Evolutionary conservation across 2,888 invertebrate genomes (phyloP), one percentile per base, ranked within the genome.

Genomic region (Yponomeuta malinellus): DNA sequence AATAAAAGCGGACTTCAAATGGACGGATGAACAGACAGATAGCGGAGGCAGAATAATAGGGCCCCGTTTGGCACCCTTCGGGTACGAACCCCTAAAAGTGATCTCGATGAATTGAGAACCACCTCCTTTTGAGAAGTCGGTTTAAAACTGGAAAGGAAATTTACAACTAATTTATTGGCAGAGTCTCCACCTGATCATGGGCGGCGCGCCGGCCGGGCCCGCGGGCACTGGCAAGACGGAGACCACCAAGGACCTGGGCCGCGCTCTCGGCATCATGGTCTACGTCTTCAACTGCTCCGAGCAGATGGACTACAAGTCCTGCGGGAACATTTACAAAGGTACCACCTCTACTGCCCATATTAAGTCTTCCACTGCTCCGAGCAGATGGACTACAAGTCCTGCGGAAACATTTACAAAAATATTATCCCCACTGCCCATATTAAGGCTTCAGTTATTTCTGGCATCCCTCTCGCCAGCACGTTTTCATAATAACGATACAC

Each of bases 221-320:
- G 98, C 98, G 10, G 98, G 97, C 71, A 98, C 98, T 0, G 98
- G 98, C 0, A 98, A 98, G 92, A 98, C 98, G 0, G 98, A 98
- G 90, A 98, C 98, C 0, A 98, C 98, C 0, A 98, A 98, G 87
- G 98, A 98, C 93, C 93, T 98, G 76, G 98, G 98, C 1, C 94
- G 97, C 81, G 98, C 98, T 12, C 93, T 98, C 2, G 98, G 98
- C 64, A 96, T 98, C 82, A 98, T 98, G 98, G 98, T 98, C 8
- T 98, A 98, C 79, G 98, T 98, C n/a, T 98, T 98, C 89, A 98
- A 98, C 86, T 98, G 98, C 85, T 98, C 98, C 0, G 98, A 98
- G 84, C 98, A 98, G 93, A 98, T 98, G 98, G 98, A 98, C 87
- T 98, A 98, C 89, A 97, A 97, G 87, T 98, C 98, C 2, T 96